A percentile compares a stretch with the other conserved stretches of the same genome.
Conservation (phyloP, 1,140 invertebrate genomes). For the Drosophila nikananu region DNA sequence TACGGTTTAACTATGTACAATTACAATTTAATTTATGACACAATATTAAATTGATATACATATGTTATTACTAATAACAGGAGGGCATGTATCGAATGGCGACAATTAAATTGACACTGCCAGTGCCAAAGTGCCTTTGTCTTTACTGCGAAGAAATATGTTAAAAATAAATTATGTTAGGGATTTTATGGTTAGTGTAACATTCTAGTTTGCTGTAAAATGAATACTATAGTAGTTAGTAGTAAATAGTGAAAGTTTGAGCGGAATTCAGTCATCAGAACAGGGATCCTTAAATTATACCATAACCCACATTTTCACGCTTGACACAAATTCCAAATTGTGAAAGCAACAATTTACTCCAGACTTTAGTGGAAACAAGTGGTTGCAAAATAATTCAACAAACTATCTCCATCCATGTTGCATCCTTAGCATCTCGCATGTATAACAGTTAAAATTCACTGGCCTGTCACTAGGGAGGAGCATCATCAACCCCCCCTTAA, state of each 20-base stretch:
- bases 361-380: slow-evolving; percentile 8
- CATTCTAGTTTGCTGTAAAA: neutral
- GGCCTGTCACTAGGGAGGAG: slow-evolving; percentile 3
- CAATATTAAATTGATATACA: neutral
- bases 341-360: slow-evolving; percentile 1
- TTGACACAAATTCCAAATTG: neutral
- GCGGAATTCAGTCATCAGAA: neutral
- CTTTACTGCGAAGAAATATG: no score
- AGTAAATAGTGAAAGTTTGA: neutral
- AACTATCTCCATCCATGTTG: slow-evolving; percentile 17
- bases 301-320: slow-evolving; percentile 4
- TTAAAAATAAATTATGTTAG: neutral
- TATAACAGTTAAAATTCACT: slow-evolving; percentile 38
- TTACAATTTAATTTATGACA: neutral
- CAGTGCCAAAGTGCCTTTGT: no score
- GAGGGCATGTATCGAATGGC: neutral
- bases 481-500: neutral
- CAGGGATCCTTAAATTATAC: neutral
- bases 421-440: slow-evolving; percentile 9
- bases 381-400: slow-evolving; percentile 12
- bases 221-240: neutral
- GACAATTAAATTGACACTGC: neutral
- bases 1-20: neutral
- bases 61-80: neutral
- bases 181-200: neutral